Percentiles rank a stretch among this genome's conserved stretches.
These are phyloP conservation scores for Apotomis betuletana DNA, from an alignment of 2,888 invertebrate genomes.

Conservation along the genomic window DNA sequence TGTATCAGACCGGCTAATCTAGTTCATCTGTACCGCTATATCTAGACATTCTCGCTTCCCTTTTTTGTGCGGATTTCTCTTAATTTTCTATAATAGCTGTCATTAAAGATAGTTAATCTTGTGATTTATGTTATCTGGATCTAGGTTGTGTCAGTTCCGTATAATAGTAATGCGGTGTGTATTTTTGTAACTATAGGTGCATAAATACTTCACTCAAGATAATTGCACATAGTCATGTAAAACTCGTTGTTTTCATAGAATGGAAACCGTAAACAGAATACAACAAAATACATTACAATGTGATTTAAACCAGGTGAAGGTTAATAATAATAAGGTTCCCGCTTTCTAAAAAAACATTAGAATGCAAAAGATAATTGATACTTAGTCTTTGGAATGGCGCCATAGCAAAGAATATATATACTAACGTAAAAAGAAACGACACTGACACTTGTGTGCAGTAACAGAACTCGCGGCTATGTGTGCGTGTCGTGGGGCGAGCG, in stretches of 20 bases:
- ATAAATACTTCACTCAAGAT: no score
- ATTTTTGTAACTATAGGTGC: no score
- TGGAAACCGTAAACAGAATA: not conserved
- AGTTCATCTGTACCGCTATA: conserved; percentile 76
- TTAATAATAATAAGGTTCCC: conserved; percentile 29
- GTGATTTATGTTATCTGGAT: conserved; percentile 11
- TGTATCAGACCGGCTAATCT: conserved; percentile 71
- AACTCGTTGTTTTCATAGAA: not conserved
- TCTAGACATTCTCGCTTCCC: conserved; percentile 62
- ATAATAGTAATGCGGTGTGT: not conserved
- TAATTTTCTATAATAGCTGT: conserved; percentile 39
- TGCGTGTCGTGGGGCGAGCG: no score
- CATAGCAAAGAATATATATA: no score
- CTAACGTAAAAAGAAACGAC: no score
- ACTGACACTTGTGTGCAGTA: no score
- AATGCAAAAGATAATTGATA: conserved; percentile 32
- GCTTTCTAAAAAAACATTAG: conserved; percentile 31
- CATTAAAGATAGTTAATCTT: conserved; percentile 8
- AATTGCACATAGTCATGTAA: not conserved
- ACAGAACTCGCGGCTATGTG: no score
- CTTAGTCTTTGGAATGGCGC: conserved; percentile 18
- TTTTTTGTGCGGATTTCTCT: conserved; percentile 39
- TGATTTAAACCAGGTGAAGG: conserved; percentile 23
- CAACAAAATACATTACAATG: not conserved
- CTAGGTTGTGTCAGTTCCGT: not conserved